phyloP scores from a whole-genome alignment of 2,113 vertebrate species.

The Apistogramma diplotaenia region DNA sequence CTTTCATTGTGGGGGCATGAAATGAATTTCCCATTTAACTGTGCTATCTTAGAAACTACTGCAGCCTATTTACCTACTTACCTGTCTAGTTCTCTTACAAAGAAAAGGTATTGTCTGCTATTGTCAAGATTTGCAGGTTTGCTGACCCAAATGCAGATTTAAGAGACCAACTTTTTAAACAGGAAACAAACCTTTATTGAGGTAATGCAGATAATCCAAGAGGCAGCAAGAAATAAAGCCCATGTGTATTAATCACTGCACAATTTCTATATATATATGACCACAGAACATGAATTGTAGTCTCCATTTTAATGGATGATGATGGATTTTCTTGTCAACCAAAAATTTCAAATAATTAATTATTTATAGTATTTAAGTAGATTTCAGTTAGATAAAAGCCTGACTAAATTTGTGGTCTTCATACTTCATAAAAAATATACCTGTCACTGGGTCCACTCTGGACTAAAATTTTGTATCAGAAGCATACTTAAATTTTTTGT shows the following conservation, averaged over 20 bases:
- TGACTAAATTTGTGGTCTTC: not conserved
- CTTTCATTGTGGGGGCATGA: not conserved
- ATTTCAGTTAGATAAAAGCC: not conserved
- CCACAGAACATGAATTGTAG: not conserved
- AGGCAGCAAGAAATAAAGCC: not conserved
- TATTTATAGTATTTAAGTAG: not conserved
- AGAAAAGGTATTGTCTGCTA: not conserved
- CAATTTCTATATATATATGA: not conserved
- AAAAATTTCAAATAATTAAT: accelerated
- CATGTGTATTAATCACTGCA: not conserved
- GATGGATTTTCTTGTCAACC: not conserved
- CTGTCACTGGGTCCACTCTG: not conserved
- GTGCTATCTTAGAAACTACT: not conserved
- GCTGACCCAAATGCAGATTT: not conserved
- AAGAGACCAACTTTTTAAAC: not conserved
- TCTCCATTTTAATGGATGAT: not conserved
- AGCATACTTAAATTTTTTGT: not conserved
- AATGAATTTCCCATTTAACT: not conserved
- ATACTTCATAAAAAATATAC: not conserved
- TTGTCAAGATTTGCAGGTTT: not conserved
- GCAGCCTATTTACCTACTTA: not conserved
- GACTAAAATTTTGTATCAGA: not conserved
- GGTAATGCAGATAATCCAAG: too few relatives aligned
- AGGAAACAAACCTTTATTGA: not conserved
- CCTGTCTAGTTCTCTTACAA: not conserved